Conservation (phyloP, 2,113 vertebrate species). For the Pachyramphus minor region DNA sequence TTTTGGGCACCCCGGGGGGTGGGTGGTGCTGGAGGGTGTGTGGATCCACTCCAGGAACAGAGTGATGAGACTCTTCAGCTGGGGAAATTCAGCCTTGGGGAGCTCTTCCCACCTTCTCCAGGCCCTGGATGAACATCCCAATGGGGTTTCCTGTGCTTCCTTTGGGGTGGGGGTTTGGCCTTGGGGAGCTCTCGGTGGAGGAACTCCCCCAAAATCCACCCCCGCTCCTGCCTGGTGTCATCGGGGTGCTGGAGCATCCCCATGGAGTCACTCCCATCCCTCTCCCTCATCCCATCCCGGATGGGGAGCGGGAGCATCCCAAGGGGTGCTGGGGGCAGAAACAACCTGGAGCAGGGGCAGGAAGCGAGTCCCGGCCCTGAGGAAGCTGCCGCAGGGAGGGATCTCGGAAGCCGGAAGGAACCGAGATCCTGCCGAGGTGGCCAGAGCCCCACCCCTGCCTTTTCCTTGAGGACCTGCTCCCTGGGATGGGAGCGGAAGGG, state of each 20-base stretch:
- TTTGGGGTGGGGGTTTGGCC: too few relatives aligned
- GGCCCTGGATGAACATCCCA: too few relatives aligned
- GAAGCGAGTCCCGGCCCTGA: neutral
- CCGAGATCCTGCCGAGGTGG: neutral
- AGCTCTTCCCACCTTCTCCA: neutral
- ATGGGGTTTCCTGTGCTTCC: too few relatives aligned
- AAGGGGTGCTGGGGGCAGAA: neutral
- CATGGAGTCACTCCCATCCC: neutral
- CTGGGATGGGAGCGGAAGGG: constrained; percentile 8
- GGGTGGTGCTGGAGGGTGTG: neutral
- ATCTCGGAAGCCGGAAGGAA: neutral
- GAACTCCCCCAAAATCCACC: neutral
- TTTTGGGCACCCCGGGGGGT: neutral
- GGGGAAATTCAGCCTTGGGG: neutral
- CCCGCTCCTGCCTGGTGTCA: neutral
- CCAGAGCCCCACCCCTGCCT: neutral
- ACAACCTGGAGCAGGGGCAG: neutral
- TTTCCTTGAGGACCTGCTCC: neutral
- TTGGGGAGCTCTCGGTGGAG: neutral
- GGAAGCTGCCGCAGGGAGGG: neutral
- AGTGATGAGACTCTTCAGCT: accelerated
- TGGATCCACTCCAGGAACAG: neutral
- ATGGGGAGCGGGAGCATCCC: accelerated
- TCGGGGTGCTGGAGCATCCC: neutral
- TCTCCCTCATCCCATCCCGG: neutral